Base-by-base conservation (phyloP, 1,140 invertebrate genomes). In the Euglossa dilemma region DNA sequence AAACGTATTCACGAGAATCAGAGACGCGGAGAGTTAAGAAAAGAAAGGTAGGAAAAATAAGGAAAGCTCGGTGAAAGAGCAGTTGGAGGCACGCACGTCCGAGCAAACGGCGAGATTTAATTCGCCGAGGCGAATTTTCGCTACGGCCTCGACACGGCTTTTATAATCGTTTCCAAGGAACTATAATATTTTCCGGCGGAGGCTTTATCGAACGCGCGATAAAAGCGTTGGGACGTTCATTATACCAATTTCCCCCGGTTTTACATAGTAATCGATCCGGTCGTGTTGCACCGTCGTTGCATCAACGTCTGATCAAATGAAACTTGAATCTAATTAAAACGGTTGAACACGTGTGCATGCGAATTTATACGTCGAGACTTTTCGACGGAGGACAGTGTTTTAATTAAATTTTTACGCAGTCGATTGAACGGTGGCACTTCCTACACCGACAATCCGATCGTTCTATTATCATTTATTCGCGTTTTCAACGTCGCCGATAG, bases 1-100 rank as follows among this genome's bases (percentile, higher is more conserved):
- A 23, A 59, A 59, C 43, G 56, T 45, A 57, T 57, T 45, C 45
- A 23, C 72, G 56, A 71, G 25, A 56, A 59, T 59, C 4, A 36
- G 56, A 74, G 59, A 23, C 23, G 52, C 20, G 56, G 54, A 45
- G 72, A 74, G 59, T 59, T 59, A 59, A 74, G 72, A n/a, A 74
- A 74, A 74, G n/a, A 43, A 74, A 57, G 16, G 16, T 16, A 23
- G 5, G 8, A 59, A 25, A 59, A 45, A 36, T 36, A 36, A 45
- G 20, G 45, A n/a, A 18, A 47, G 72, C 36, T 0, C 8, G 43
- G 25, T 74, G 43, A 74, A 74, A 59, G 43, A 12, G 56, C 23
- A 12, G 16, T 71, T 74, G 18, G 16, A 43, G 25, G 23, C 36
- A 14, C 54, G 23, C 14, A 56, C 23, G n/a, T 52, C 36, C 45